These are phyloP conservation scores for Liparis tanakae DNA, from an alignment of 2,797 vertebrate genomes.

Conservation along the genomic window DNA sequence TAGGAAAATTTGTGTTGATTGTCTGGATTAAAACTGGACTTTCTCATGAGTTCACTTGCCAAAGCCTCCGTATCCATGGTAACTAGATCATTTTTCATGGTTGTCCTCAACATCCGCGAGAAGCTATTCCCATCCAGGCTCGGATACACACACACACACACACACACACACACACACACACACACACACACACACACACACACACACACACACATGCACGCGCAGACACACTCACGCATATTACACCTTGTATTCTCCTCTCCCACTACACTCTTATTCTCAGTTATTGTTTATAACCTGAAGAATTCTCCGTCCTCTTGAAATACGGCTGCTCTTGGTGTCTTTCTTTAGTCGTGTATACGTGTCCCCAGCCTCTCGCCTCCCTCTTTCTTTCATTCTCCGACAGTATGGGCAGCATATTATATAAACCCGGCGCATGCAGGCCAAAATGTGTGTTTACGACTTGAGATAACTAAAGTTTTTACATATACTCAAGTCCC, in stretches of 20 bases:
- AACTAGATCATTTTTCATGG: conserved; percentile 60
- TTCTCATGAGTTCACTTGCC: conserved; percentile 37
- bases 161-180: neutral
- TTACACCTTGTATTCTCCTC: conserved; percentile 23
- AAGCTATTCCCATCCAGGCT: conserved; percentile 41
- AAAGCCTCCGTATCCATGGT: conserved; percentile 68
- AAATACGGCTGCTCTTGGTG: neutral
- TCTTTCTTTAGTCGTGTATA: neutral
- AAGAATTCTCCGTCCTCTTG: conserved; percentile 6
- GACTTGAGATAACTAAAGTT: neutral
- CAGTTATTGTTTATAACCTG: conserved; percentile 8
- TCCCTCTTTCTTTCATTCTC: conserved; percentile 27
- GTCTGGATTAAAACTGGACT: conserved; percentile 40
- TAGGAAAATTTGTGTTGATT: conserved; percentile 22
- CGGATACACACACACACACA: neutral
- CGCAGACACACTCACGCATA: neutral
- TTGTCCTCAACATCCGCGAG: conserved; percentile 43
- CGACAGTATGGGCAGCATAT: conserved; percentile 15
- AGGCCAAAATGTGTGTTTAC: conserved; percentile 15
- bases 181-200: neutral
- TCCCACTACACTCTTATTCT: conserved; percentile 11
- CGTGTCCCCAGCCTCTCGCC: conserved; percentile 20
- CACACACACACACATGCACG: neutral
- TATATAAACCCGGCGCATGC: conserved; percentile 48
- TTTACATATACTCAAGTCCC: neutral